Conservation (phyloP, 2,113 vertebrate genomes). For the Lepus timidus region DNA sequence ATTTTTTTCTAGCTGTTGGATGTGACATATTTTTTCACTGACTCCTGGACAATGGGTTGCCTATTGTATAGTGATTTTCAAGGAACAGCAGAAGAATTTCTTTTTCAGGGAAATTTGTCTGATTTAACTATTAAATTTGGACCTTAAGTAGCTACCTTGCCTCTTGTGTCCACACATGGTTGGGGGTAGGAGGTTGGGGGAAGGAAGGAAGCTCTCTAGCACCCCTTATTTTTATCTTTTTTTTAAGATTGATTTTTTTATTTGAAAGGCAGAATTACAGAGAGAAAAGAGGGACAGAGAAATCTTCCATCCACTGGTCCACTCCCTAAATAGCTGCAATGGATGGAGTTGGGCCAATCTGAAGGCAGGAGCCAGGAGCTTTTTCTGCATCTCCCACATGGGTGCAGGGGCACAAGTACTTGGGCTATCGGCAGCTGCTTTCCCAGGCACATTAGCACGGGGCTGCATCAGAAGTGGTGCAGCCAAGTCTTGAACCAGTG, state of each 20-base stretch:
- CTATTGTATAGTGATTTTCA: slow-evolving; percentile 50
- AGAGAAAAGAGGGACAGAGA: not conserved
- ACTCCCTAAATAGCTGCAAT: no score
- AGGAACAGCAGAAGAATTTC: not conserved
- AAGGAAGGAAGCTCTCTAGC: not conserved
- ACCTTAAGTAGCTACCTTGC: not conserved
- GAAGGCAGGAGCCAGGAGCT: no score
- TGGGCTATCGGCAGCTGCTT: no score
- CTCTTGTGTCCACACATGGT: not conserved
- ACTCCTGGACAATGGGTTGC: not conserved
- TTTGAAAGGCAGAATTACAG: not conserved
- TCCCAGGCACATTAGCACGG: no score
- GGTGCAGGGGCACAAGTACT: no score
- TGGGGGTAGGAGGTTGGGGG: not conserved
- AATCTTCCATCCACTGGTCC: not conserved
- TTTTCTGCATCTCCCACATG: no score
- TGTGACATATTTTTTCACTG: not conserved
- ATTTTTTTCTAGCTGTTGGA: slow-evolving; percentile 21
- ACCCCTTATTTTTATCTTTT: no score
- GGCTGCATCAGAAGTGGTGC: no score
- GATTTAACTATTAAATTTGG: slow-evolving; percentile 7
- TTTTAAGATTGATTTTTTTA: no score
- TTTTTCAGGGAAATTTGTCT: slow-evolving; percentile 43
- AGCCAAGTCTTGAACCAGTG: no score
- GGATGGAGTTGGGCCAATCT: no score